Conservation (phyloP, 2,113 vertebrate species). For the Muscicapa adusta region DNA sequence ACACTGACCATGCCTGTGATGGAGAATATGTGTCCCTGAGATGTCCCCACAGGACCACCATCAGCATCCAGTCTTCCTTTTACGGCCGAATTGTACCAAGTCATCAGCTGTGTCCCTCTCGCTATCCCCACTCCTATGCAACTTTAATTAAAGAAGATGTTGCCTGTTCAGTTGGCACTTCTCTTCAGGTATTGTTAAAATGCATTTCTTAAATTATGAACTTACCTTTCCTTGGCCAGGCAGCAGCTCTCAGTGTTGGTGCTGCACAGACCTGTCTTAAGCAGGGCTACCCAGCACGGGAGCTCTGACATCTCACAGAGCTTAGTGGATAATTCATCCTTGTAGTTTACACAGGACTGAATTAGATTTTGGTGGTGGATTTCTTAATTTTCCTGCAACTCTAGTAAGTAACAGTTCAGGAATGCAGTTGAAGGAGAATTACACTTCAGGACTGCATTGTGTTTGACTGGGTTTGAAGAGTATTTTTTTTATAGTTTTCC, state of each 20-base stretch:
- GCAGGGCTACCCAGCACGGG: neutral
- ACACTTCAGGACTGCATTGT: neutral
- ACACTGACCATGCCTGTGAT: constrained; percentile 86
- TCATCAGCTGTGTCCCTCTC: constrained; percentile 78
- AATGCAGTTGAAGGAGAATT: neutral
- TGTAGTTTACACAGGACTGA: neutral
- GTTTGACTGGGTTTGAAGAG: neutral
- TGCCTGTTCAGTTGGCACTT: constrained; percentile 82
- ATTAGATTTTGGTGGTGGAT: neutral
- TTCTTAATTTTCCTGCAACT: neutral
- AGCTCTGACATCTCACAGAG: neutral
- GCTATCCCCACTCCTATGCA: constrained; percentile 67
- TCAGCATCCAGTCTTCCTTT: constrained; percentile 89
- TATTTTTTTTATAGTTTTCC: neutral
- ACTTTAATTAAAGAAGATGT: constrained; percentile 73
- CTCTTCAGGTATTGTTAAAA: constrained; percentile 78
- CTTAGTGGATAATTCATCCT: neutral
- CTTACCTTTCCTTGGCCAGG: neutral
- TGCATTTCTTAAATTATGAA: neutral
- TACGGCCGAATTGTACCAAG: constrained; percentile 80
- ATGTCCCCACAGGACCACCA: constrained; percentile 87
- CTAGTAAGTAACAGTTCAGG: neutral
- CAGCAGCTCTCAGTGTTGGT: neutral
- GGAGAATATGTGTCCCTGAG: constrained; percentile 83
- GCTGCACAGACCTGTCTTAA: neutral